Conservation (phyloP, 2,888 invertebrate genomes). For the Ormyrus pomaceus region DNA sequence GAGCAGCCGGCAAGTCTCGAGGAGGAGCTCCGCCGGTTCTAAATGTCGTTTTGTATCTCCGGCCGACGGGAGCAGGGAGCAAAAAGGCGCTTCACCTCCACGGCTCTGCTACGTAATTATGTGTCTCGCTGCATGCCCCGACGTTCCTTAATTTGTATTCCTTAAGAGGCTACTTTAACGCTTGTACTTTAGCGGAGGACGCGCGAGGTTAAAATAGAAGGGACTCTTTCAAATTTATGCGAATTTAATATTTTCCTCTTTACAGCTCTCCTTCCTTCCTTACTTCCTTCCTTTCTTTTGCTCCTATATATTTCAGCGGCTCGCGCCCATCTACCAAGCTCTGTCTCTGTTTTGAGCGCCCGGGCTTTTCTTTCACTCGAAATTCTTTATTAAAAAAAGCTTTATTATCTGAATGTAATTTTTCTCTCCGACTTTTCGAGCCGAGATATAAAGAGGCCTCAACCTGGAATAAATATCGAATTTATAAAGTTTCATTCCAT, state of each 20-base stretch:
- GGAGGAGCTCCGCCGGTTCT: constrained; percentile 39
- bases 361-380: constrained; percentile 27
- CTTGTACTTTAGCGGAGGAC: constrained; percentile 34
- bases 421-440: too few species aligned
- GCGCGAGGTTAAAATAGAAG: constrained; percentile 40
- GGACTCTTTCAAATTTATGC: constrained; percentile 53
- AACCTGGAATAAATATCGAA: too few species aligned
- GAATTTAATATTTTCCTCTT: constrained; percentile 57
- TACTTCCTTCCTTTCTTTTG: background rate
- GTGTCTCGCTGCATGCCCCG: constrained; percentile 53
- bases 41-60: constrained; percentile 56
- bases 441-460: too few species aligned
- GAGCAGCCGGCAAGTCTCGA: constrained; percentile 33
- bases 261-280: constrained; percentile 3
- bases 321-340: background rate
- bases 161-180: constrained; percentile 57
- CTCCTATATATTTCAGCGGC: background rate
- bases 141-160: constrained; percentile 58
- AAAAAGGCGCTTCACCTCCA: constrained; percentile 52
- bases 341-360: background rate
- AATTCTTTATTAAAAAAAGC: constrained; percentile 40
- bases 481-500: too few species aligned
- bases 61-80: constrained; percentile 6
- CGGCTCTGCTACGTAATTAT: constrained; percentile 56
- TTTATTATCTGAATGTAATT: constrained; percentile 5